Percentiles rank a stretch among this genome's conserved stretches.
phyloP scores from a whole-genome alignment of 2,113 vertebrate species.

The Lepisosteus osseus region DNA sequence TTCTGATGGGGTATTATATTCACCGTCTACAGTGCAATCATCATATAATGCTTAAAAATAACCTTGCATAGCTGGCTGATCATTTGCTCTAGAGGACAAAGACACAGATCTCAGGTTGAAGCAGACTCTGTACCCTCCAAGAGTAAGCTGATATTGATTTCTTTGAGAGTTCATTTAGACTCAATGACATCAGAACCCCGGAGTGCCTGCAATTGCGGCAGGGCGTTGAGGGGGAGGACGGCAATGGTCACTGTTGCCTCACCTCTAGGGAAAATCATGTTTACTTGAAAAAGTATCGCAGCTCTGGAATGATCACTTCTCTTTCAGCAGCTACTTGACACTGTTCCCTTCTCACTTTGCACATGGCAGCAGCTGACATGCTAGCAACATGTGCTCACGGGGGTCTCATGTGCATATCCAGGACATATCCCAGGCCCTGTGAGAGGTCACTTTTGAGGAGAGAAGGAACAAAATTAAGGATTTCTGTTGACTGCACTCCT shows the following conservation, averaged over 20 bases:
- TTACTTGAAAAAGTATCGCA: neutral
- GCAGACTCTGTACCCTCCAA: neutral
- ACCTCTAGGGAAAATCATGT: neutral
- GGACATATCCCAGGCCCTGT: neutral
- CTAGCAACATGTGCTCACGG: slow-evolving; percentile 4
- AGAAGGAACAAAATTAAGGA: neutral
- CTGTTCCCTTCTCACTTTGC: neutral
- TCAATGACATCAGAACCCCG: slow-evolving; percentile 7
- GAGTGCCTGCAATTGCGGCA: neutral
- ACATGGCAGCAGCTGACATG: slow-evolving; percentile 5
- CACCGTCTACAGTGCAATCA: slow-evolving; percentile 44
- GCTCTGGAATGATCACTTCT: neutral
- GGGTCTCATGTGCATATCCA: neutral
- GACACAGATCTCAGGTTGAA: slow-evolving; percentile 19
- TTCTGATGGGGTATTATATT: slow-evolving; percentile 56
- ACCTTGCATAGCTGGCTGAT: slow-evolving; percentile 39
- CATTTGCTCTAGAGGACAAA: slow-evolving; percentile 40
- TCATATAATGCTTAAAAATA: slow-evolving; percentile 58
- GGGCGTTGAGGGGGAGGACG: neutral
- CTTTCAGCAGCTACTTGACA: slow-evolving; percentile 17
- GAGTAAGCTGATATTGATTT: neutral
- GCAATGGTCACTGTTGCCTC: neutral
- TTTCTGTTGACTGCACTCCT: neutral
- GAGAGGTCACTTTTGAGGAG: neutral
- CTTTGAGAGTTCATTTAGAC: slow-evolving; percentile 2